Conservation (phyloP, 92 coral and sea anemone species). For the Scolanthus callimorphus region DNA sequence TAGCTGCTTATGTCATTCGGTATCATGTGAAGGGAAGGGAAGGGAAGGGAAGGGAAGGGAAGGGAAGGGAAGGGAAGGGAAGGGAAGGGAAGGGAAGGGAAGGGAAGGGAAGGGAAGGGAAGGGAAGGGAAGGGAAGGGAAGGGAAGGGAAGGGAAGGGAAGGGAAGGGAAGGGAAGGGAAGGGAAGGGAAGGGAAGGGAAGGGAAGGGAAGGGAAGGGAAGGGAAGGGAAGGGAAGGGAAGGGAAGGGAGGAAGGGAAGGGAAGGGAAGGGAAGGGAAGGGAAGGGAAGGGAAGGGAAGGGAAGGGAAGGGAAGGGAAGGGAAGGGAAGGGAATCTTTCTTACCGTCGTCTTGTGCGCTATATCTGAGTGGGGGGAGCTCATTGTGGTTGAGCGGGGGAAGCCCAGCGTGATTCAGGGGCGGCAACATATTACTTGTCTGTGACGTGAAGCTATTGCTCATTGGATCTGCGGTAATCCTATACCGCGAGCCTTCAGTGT, state of each 20-base stretch:
- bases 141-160: neutral
- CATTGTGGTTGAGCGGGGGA: constrained; percentile 84
- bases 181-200: constrained; percentile 4
- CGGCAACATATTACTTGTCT: constrained; percentile 50
- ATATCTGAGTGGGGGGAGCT: constrained; percentile 71
- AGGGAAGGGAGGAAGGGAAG: too few relatives aligned
- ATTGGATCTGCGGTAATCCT: constrained; percentile 28
- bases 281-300: too few relatives aligned
- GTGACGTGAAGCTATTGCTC: constrained; percentile 7
- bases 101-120: neutral
- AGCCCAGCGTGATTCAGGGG: constrained; percentile 80
- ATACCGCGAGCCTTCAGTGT: constrained; percentile 35
- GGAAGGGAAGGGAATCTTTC: neutral
- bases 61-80: too few relatives aligned
- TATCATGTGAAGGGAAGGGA: too few relatives aligned
- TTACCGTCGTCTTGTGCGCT: constrained; percentile 19
- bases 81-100: too few relatives aligned
- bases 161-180: neutral
- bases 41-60: too few relatives aligned
- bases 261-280: too few relatives aligned
- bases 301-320: neutral
- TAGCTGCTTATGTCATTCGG: too few relatives aligned
- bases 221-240: neutral
- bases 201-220: neutral
- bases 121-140: neutral